Base-by-base conservation (phyloP, 2,888 invertebrate genomes). In the Rhingia campestris region DNA sequence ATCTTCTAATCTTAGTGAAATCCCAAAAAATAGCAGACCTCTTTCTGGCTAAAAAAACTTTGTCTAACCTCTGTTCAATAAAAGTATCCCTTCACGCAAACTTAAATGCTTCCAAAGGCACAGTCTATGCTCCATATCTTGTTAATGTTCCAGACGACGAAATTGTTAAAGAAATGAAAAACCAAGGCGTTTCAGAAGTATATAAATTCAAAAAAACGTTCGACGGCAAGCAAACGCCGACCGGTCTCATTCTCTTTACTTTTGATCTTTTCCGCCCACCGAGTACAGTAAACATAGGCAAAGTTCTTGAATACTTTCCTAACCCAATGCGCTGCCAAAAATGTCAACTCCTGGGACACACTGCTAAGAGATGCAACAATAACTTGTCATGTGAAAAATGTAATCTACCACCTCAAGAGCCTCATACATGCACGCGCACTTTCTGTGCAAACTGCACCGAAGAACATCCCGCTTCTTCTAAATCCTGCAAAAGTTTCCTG, bases 51-150 rank as follows among this genome's bases (percentile, higher is more conserved):
- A 39, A 63, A 37, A 49, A 63, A 47, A 14, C 9, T 3, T 7
- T 51, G 10, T 35, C 49, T 6, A 64, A 64, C 37, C 37, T 64
- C 35, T 64, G 63, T 30, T 37, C 63, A 9, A 51, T 64, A 14
- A 37, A 37, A 4, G 63, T 64, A 3, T 14, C 37, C 6, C 64
- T 51, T 10, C 64, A 58, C 6, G n/a, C 10, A 9, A 14, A 58
- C 10, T 43, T 58, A 10, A 58, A 58, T 35, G 22, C 58, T 6
- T 58, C 41, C 9, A 58, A 58, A 41, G 58, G n/a, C 30, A 58
- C 58, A 30, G 58, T 35, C 5, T 58, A 58, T 41, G 58, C 43
- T 22, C 58, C 39, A 12, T 58, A 30, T 22, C 41, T 58, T 5
- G 39, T 39, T 37, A 56, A 56, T 12, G 9, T 39, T 39, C 56